Conservation (phyloP, 2,888 invertebrate species). For the Mythimna ferrago region DNA sequence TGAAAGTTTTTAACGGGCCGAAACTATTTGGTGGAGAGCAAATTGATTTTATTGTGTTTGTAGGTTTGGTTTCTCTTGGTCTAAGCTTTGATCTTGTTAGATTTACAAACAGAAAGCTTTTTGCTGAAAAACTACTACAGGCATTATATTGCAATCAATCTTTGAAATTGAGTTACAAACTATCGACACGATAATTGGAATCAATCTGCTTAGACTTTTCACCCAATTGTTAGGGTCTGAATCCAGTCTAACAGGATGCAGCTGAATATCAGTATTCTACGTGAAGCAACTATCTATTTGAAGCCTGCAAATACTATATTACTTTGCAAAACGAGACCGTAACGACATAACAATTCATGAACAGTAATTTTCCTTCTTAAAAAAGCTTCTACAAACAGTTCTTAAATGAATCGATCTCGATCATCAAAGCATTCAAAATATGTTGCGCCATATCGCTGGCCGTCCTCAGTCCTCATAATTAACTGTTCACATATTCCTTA, state of each 20-base stretch:
- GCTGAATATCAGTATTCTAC: background rate
- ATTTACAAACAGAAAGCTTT: slow-evolving; percentile 20
- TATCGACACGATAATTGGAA: background rate
- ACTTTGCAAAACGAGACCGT: background rate
- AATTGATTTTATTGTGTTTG: slow-evolving; percentile 70
- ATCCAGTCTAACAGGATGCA: background rate
- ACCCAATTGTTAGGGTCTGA: background rate
- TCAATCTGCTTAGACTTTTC: background rate
- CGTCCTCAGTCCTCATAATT: slow-evolving; percentile 82
- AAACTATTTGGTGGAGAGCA: slow-evolving; percentile 67
- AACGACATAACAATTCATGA: background rate
- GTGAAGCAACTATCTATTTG: background rate
- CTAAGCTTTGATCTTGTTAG: slow-evolving; percentile 40
- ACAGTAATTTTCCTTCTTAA: background rate
- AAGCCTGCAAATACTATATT: background rate
- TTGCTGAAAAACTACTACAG: background rate
- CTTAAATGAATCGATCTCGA: slow-evolving; percentile 64
- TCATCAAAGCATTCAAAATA: slow-evolving; percentile 66
- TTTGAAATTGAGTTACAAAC: slow-evolving; percentile 1
- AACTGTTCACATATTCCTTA: slow-evolving; percentile 89
- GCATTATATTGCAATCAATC: background rate
- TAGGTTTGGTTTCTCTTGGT: slow-evolving; percentile 62
- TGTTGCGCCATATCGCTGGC: slow-evolving; percentile 71
- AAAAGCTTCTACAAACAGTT: slow-evolving; percentile 7
- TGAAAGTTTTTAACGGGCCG: slow-evolving; percentile 77